Base-by-base conservation (phyloP, 2,888 invertebrate genomes). In the Heteromurus nitidus region DNA sequence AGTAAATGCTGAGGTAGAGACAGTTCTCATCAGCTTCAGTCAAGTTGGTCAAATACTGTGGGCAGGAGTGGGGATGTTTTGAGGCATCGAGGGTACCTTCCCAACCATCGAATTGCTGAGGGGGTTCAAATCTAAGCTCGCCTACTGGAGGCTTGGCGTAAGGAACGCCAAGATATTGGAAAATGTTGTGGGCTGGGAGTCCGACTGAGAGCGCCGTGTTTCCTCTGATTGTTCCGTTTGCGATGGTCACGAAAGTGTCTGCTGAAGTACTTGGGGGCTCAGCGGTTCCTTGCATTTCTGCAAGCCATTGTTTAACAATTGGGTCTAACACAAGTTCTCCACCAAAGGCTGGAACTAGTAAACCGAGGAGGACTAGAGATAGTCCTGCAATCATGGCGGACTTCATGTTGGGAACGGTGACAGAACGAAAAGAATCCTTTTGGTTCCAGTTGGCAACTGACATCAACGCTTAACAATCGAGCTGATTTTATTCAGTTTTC, bases 221-320 rank as follows among this genome's bases (percentile, higher is more conserved):
- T 0, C 83, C 83, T 13, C 60, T 36, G 53, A 83, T 28, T 0
- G 80, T 83, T 30, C 83, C 83, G 36, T 83, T 83, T 28, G 30
- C 72, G 13, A 65, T 83, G 3, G 30, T 70, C 1, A 67, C 80
- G 5, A 55, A 44, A 2, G 44, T 42, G 1, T 77, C 77, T 20
- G 50, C 72, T 11, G 0, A 16, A n/a, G n/a, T n/a, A 13, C 9
- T 50, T 3, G 76, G 42, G 0, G n/a, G 18, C 31, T 11, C 62
- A 0, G 2, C 11, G 0, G 47, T 20, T 3, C 42, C 64, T 0
- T 24, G 16, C 68, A 76, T 67, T 36, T 69, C 69, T 7, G 13
- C 62, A 22, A 77, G 47, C 77, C 77, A 77, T 58, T 36, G 60
- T 20, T 30, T 42, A 28, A 50, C n/a, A 18, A 50, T 50, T 50